Conservation (phyloP, 2,113 vertebrate species). For the Chaetops frenatus region DNA sequence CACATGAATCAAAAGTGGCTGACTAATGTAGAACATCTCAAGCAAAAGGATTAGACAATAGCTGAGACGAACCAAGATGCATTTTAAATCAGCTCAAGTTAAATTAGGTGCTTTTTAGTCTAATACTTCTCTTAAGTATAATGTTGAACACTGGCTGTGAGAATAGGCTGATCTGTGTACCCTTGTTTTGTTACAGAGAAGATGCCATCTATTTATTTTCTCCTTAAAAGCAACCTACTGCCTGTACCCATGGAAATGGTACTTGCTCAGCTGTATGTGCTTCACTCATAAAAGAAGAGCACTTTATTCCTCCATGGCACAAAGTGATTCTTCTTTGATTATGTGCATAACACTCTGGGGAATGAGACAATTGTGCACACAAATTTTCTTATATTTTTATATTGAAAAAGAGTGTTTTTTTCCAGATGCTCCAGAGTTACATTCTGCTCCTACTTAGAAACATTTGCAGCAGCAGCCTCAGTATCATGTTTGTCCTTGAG, state of each 20-base stretch:
- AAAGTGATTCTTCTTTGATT: conserved; percentile 35
- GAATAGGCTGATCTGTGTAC: background rate
- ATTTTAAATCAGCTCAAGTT: conserved; percentile 14
- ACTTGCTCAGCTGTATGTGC: background rate
- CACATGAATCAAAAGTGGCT: conserved; percentile 37
- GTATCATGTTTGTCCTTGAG: background rate
- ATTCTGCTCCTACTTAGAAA: background rate
- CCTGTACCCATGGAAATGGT: background rate
- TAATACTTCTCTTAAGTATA: background rate
- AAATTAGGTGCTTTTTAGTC: background rate
- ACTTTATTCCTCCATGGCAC: conserved; percentile 2
- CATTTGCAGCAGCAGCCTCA: background rate
- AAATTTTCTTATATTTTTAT: conserved; percentile 1
- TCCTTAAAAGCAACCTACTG: background rate
- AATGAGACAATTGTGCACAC: background rate
- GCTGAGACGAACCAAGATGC: background rate
- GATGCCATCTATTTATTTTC: conserved; percentile 26
- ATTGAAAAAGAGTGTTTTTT: background rate
- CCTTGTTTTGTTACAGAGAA: background rate
- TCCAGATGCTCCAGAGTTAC: background rate
- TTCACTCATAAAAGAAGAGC: conserved; percentile 27
- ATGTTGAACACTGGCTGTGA: background rate
- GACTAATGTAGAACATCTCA: conserved; percentile 7
- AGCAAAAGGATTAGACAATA: conserved; percentile 40
- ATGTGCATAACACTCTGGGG: background rate